Evolutionary conservation across 2,888 invertebrate genomes (phyloP), one percentile per base, ranked within the genome.

Genomic region (Drosophila nr. fundita): DNA sequence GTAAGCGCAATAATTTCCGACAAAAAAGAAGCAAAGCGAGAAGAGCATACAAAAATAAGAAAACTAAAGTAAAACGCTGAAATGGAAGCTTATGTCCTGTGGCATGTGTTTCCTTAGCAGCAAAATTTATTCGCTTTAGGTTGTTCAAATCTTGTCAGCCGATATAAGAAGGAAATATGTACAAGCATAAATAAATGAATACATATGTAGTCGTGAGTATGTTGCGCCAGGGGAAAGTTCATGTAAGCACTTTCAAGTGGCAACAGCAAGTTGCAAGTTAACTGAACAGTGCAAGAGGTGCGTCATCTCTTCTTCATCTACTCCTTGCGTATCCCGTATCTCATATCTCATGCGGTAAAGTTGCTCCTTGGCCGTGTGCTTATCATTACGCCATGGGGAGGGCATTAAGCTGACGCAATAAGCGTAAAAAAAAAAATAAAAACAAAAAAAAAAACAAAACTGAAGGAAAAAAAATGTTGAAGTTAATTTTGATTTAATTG

Each of bases 181-280:
- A 27, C 21, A 15, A 34, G 18, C 27, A 67, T 10, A 68, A 8
- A 32, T 13, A 13, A 11, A 18, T 18, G 10, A 6, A 18, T n/a
- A 10, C 15, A 24, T 52, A 24, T 36, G 24, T 18, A 24, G 27
- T 54, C 13, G 15, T 13, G n/a, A 18, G 34, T 60, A 49, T 61
- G 40, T 60, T 49, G 34, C 2, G 32, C 21, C 24, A 36, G 42
- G 61, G 38, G 32, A 54, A 58, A 63, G 68, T 61, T 76, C 30
- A 21, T 49, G 38, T 38, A 13, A 34, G 21, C 65, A 62, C 48
- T 79, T 77, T 74, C 61, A 63, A 79, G 80, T 66, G 65, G 55
- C 77, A 79, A 79, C 79, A 76, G 59, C 76, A 63, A 70, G 80
- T 57, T 77, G 70, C 77, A 71, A 77, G 76, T 69, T 74, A 64